These are phyloP conservation scores for Phymatocera aterrima DNA, from an alignment of 2,888 invertebrate species.

Conservation along the genomic window DNA sequence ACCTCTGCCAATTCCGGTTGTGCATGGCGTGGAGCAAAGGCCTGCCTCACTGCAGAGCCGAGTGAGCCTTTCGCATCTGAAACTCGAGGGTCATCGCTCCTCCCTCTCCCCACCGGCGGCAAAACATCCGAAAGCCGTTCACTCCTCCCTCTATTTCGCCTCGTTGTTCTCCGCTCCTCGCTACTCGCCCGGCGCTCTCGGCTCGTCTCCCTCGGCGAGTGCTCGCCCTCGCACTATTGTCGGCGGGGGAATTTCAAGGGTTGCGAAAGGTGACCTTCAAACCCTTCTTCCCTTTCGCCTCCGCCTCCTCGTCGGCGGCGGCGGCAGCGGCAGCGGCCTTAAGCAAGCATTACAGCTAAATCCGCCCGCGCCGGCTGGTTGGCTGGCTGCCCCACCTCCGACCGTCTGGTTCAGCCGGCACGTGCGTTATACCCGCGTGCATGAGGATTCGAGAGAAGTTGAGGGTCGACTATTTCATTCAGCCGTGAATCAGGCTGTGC, in stretches of 20 bases:
- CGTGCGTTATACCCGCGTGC: constrained; percentile 17
- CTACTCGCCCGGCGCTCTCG: neutral
- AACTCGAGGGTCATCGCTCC: constrained; percentile 56
- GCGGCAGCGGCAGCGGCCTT: neutral
- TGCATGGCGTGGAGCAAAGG: constrained; percentile 59
- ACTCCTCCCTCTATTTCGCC: constrained; percentile 45
- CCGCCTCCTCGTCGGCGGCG: too few relatives aligned
- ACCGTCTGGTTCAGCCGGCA: constrained; percentile 10
- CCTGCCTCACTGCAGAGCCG: constrained; percentile 71
- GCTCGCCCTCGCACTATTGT: neutral
- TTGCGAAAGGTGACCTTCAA: constrained; percentile 64
- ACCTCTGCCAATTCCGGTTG: constrained; percentile 52
- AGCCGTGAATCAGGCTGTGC: too few relatives aligned
- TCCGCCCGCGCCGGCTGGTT: too few relatives aligned
- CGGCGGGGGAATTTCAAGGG: constrained; percentile 54
- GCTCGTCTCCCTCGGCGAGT: constrained; percentile 45
- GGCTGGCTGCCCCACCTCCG: constrained; percentile 27
- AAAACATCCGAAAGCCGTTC: constrained; percentile 47
- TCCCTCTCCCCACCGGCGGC: constrained; percentile 46
- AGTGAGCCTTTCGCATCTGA: constrained; percentile 69
- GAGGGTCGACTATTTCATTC: too few relatives aligned
- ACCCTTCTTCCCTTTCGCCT: constrained; percentile 51
- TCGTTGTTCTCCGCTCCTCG: constrained; percentile 20
- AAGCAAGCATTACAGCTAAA: constrained; percentile 3
- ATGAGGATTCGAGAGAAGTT: neutral